Evolutionary conservation across 2,797 vertebrate species (phyloP).

Genomic region (Tokudaia tokunoshimensis): DNA sequence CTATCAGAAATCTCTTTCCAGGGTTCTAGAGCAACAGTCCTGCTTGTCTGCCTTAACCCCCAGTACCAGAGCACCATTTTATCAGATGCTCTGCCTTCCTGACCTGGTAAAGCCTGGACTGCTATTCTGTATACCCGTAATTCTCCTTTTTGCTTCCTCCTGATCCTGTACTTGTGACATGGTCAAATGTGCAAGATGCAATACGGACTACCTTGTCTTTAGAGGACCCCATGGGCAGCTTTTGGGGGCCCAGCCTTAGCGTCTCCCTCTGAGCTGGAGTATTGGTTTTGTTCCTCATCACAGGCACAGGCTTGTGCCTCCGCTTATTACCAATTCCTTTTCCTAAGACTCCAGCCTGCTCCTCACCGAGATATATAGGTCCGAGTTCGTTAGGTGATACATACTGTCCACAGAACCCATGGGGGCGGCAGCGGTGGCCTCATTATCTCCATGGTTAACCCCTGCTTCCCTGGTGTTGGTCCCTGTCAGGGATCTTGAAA

Average conservation of each 20-base stretch:
- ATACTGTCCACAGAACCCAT: slow-evolving; percentile 81
- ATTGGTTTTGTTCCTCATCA: slow-evolving; percentile 56
- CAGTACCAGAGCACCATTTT: fast-evolving
- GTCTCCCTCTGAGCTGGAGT: background rate
- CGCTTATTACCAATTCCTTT: slow-evolving; percentile 73
- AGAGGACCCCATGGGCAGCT: background rate
- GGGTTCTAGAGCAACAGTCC: background rate
- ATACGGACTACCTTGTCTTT: background rate
- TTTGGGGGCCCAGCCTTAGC: background rate
- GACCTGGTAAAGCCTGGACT: background rate
- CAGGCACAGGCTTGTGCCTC: slow-evolving; percentile 22
- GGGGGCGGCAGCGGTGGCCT: slow-evolving; percentile 74
- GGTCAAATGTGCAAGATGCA: background rate
- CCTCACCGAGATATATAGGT: slow-evolving; percentile 79
- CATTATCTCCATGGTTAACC: slow-evolving; percentile 82
- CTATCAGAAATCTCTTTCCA: background rate
- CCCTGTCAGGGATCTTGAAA: slow-evolving; percentile 80
- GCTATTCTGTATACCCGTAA: background rate
- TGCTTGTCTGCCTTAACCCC: too few relatives aligned
- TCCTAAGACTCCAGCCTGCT: slow-evolving; percentile 62
- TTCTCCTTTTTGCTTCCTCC: background rate
- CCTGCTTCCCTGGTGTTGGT: slow-evolving; percentile 76
- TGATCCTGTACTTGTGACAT: background rate
- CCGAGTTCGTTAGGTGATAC: slow-evolving; percentile 80
- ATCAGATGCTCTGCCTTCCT: background rate